Percentiles rank a stretch among this genome's conserved stretches.
These are phyloP conservation scores for Petromus typicus DNA, from an alignment of 2,113 vertebrate species.

Conservation along the genomic window DNA sequence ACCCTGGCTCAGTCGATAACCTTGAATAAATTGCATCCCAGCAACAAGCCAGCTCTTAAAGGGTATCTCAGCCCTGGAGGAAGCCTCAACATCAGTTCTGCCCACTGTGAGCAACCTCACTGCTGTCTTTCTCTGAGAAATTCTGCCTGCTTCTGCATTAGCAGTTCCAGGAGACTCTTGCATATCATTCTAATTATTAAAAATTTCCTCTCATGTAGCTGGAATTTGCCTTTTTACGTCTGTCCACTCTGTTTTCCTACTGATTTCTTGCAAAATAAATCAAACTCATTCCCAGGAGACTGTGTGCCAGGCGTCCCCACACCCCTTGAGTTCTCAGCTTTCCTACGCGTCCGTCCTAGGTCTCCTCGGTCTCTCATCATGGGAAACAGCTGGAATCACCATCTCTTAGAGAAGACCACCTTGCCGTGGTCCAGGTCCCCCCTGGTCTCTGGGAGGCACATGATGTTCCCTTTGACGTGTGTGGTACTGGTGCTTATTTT, in stretches of 20 bases:
- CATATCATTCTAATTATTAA: background rate
- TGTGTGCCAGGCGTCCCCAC: rapidly evolving
- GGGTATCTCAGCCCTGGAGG: background rate
- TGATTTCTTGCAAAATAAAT: background rate
- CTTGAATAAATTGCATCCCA: background rate
- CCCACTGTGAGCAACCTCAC: background rate
- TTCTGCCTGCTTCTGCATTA: background rate
- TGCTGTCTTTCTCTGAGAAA: background rate
- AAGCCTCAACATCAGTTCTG: rapidly evolving
- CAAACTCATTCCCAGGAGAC: rapidly evolving
- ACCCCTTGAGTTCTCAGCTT: background rate
- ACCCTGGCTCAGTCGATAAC: background rate
- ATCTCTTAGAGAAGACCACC: background rate
- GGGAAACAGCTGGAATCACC: rapidly evolving
- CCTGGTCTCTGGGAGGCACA: background rate
- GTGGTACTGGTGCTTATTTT: background rate
- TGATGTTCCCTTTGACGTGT: too few species aligned
- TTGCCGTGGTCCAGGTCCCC: rapidly evolving
- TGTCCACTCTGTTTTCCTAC: background rate
- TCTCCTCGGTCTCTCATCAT: too few species aligned
- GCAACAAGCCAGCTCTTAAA: background rate
- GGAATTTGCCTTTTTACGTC: background rate
- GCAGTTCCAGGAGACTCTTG: background rate
- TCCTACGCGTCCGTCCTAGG: rapidly evolving
- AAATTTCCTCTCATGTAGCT: background rate